Evolutionary conservation across 2,888 invertebrate species (phyloP), one percentile per base, ranked within the genome.

Genomic region (Lithophane ornitopus): DNA sequence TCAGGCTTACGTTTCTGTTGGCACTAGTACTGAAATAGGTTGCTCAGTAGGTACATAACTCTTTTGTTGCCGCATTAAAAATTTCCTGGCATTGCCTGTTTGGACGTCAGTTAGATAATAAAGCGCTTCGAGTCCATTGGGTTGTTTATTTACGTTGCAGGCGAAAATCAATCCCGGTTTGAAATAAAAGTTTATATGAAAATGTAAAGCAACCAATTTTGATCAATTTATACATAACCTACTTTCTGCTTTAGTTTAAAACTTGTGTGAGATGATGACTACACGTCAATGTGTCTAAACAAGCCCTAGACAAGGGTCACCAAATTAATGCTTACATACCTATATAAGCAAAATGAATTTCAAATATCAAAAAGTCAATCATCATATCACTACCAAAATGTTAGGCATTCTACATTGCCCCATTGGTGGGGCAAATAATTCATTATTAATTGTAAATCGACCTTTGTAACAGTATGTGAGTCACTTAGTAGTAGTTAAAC

Each of bases 1-100:
- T 74, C 80, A 74, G 68, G 74, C 70, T 70, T 49, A 28, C 70
- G 41, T 74, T 84, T 69, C 68, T 79, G 74, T 73, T 83, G 73
- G 79, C 80, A 70, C 74, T 79, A 68, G 63, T 22, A 63, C 49
- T 71, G 44, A 39, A 74, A 71, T 70, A 83, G 61, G 39, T 68
- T 69, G 56, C 28, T 54, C n/a, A 63, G 54, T 41, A 63, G 28
- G 28, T 44, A 39, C 16, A 59, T 78, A 76, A 70, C 41, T 73
- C 54, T 61, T 82, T 68, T 70, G 74, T 68, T 62, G 54, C 54
- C 22, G 54, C 63, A 70, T 83, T 68, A 74, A 83, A 81, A 68
- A 52, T 7, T 26, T 59, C 67, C 54, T 68, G 34, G 52, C 68
- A 82, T n/a, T 34, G n/a, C 52, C 34, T 34, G 56, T 81, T 67